These are phyloP conservation scores for Trissolcus basalis DNA, from an alignment of 1,140 invertebrate genomes.

Conservation along the genomic window DNA sequence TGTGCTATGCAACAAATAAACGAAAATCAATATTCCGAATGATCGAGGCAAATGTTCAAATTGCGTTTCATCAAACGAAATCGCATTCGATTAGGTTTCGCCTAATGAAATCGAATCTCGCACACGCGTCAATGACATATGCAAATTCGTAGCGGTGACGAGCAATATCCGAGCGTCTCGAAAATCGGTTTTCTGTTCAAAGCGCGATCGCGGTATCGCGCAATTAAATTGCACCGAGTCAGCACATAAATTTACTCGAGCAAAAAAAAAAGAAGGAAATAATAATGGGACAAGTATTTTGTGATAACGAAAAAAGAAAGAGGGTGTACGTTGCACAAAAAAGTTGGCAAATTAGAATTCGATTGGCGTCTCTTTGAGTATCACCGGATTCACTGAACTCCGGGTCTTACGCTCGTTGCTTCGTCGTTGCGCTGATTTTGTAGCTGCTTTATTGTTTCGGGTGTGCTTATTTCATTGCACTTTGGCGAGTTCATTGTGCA, in stretches of 20 bases:
- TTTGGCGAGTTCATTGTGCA: constrained; percentile 9
- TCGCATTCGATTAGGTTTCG: constrained; percentile 17
- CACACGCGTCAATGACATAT: constrained; percentile 33
- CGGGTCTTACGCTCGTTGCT: constrained; percentile 23
- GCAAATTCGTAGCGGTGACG: constrained; percentile 22
- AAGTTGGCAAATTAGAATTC: not conserved
- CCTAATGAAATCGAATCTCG: constrained; percentile 33
- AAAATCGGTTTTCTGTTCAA: constrained; percentile 6
- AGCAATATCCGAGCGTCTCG: constrained; percentile 31
- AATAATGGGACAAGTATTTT: too few species aligned
- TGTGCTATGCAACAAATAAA: not conserved
- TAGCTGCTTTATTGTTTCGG: constrained; percentile 7
- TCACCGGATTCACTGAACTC: constrained; percentile 17
- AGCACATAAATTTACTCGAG: not conserved
- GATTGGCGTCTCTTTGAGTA: constrained; percentile 15
- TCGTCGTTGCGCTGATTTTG: not conserved
- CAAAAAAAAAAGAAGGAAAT: too few species aligned
- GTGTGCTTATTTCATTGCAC: constrained; percentile 18
- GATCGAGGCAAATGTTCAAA: constrained; percentile 9
- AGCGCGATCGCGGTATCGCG: constrained; percentile 11
- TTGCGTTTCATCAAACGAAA: constrained; percentile 13
- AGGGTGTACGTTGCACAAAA: too few species aligned
- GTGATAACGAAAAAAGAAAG: too few species aligned
- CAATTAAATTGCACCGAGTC: constrained; percentile 28
- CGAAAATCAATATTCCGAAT: not conserved